These are phyloP conservation scores for Physeter macrocephalus DNA, from an alignment of 2,113 vertebrate genomes.

Conservation along the genomic window DNA sequence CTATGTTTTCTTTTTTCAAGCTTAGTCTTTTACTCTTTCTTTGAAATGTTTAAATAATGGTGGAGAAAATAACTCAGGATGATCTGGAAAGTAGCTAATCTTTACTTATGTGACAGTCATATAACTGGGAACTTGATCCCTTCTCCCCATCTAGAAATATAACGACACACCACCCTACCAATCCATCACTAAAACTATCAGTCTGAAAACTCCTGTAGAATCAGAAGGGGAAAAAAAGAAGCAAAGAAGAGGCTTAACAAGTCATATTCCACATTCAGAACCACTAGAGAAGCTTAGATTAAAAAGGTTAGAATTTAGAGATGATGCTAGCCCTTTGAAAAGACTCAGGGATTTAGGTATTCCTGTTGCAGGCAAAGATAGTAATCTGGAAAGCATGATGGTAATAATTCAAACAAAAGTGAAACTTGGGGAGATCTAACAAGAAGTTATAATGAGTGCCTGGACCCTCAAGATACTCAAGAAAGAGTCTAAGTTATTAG, in stretches of 20 bases:
- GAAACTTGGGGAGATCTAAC: neutral
- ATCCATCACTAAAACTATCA: neutral
- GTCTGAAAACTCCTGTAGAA: neutral
- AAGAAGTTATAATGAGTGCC: too few species aligned
- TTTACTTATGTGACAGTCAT: neutral
- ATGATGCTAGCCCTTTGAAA: neutral
- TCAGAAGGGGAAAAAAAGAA: neutral
- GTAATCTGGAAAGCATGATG: neutral
- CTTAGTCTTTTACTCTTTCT: neutral
- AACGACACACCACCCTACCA: neutral
- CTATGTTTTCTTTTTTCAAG: neutral
- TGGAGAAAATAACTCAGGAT: neutral
- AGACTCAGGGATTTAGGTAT: neutral
- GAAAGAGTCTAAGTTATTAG: neutral
- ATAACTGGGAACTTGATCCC: neutral
- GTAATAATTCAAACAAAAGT: neutral
- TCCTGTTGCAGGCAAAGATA: neutral
- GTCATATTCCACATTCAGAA: neutral
- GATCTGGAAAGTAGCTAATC: neutral
- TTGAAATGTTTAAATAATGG: neutral
- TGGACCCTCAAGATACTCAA: neutral
- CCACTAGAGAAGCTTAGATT: neutral
- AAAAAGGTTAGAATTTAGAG: neutral
- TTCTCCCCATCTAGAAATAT: neutral
- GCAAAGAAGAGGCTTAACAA: neutral